A percentile compares a stretch with the other conserved stretches of the same genome.
Evolutionary conservation across 2,797 vertebrate species (phyloP).

Genomic region (Chaenodraco wilsoni): DNA sequence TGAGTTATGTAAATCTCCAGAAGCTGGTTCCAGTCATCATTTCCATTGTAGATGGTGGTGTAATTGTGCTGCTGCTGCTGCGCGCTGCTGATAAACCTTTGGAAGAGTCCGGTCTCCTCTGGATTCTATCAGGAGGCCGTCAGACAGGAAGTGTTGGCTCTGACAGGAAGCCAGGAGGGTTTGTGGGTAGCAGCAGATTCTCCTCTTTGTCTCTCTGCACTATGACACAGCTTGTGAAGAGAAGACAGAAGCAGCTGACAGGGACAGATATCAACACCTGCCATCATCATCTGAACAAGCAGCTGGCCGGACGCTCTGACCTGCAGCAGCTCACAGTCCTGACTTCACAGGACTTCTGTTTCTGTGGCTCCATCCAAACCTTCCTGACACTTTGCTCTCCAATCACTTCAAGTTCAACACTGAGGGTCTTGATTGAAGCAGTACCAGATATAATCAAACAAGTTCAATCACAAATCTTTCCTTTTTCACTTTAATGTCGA

Average conservation of each 20-base stretch:
- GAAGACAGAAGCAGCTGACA: slow-evolving; percentile 23
- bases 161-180: slow-evolving; percentile 18
- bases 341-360: background rate
- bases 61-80: slow-evolving; percentile 67
- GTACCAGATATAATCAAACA: background rate
- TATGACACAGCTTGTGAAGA: slow-evolving; percentile 5
- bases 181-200: slow-evolving; percentile 29
- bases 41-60: slow-evolving; percentile 65
- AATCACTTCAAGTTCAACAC: background rate
- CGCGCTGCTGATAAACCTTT: slow-evolving; percentile 73
- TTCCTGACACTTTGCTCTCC: slow-evolving; percentile 10
- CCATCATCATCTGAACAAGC: slow-evolving; percentile 18
- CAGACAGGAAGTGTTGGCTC: slow-evolving; percentile 59
- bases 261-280: slow-evolving; percentile 37
- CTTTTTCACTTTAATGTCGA: too few relatives aligned
- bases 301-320: slow-evolving; percentile 25
- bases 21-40: slow-evolving; percentile 57
- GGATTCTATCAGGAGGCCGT: slow-evolving; percentile 71
- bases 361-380: slow-evolving; percentile 8
- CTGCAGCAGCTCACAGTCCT: slow-evolving; percentile 21
- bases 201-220: slow-evolving; percentile 3
- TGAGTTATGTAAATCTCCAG: slow-evolving; percentile 61
- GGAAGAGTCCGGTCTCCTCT: slow-evolving; percentile 65
- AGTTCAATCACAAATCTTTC: too few relatives aligned
- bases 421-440: background rate